Evolutionary conservation across 2,113 vertebrate genomes (phyloP).

Genomic region (Saimiri boliviensis): DNA sequence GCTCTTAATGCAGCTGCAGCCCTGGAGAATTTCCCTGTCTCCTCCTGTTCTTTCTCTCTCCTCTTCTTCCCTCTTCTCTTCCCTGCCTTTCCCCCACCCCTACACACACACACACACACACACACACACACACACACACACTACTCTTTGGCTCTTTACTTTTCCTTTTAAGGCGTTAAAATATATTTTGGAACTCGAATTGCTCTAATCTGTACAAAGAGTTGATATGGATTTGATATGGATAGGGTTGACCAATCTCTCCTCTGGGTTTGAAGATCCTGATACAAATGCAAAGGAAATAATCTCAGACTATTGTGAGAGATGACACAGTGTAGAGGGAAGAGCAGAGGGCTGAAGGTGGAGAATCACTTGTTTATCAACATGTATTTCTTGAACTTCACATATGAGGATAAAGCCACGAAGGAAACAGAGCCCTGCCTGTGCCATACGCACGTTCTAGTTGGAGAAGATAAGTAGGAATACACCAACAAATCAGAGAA

Average conservation of each 20-base stretch:
- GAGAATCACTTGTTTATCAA: background rate
- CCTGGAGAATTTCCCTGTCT: background rate
- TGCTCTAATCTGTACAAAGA: background rate
- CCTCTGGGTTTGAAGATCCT: background rate
- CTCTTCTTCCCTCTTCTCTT: background rate
- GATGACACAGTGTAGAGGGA: background rate
- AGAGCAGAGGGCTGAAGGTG: background rate
- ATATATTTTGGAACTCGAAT: background rate
- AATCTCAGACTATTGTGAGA: background rate
- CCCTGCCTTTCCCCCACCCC: background rate
- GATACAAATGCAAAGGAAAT: background rate
- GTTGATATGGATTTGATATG: background rate
- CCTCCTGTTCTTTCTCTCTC: background rate
- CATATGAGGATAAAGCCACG: background rate
- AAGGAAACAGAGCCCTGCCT: background rate
- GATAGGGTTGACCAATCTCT: background rate
- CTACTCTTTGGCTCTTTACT: background rate
- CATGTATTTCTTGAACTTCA: background rate
- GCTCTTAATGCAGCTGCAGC: background rate
- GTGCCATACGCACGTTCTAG: background rate
- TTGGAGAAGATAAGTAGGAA: background rate
- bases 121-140: too few species aligned
- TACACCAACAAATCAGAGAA: background rate
- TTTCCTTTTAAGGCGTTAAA: background rate
- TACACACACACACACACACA: too few species aligned